Base-by-base conservation (phyloP, 2,797 vertebrate species). In the Squalus acanthias region DNA sequence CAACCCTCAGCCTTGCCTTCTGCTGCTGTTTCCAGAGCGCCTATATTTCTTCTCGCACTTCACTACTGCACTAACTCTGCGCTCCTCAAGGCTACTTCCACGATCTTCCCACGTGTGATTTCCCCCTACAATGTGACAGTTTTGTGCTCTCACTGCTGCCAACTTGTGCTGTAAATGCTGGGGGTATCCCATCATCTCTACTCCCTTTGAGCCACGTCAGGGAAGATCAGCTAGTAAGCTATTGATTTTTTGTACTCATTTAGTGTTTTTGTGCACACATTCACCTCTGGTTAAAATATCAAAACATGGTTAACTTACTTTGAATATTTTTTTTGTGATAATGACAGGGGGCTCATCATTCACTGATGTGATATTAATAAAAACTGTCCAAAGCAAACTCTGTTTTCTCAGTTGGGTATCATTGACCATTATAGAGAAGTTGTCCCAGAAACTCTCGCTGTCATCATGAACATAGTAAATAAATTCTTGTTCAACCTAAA, bases 391-490 rank as follows among this genome's bases (percentile, higher is more conserved):
- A 17, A 98, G 98, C 22, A 97, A 97, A 97, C 99, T 99, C 97
- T 98, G 98, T 97, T 99, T 99, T 97, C 98, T 97, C 96, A 99
- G 97, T 96, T 98, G 98, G 0, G 98, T 98, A 97, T 98, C 98
- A 96, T 98, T 99, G 96, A 98, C 98, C 96, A 98, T 96, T 85
- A 99, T 96, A 57, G 98, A 99, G 97, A 99, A 99, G 97, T 96
- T 98, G 97, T 99, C 99, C 74, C 97, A 96, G 57, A 97, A 96
- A 2, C 98, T 98, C 97, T 99, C 98, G 0, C 98, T 99, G 96
- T 97, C 97, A 97, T 99, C 98, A 26, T 99, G 99, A 96, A 99
- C 97, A 96, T 98, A 99, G 97, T 98, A 98, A 97, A 99, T 99
- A 96, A 98, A 98, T 97, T 98, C 98, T 95, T 99, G 98, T 96